Base-by-base conservation (phyloP, 2,113 vertebrate species). In the Pedetes capensis region DNA sequence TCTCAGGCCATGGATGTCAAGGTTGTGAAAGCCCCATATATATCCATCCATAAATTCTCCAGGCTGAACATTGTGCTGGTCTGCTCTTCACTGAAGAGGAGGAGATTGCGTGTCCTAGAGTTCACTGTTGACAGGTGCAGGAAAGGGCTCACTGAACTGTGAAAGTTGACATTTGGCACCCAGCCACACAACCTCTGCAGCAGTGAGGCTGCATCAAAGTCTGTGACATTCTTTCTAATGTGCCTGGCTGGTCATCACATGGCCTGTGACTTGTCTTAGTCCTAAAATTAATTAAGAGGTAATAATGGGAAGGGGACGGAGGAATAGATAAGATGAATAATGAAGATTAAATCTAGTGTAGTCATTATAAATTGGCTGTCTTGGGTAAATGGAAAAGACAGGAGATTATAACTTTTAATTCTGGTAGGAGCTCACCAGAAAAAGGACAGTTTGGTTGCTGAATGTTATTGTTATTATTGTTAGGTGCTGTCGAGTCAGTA, bases 221-320 rank as follows among this genome's bases (percentile, higher is more conserved):
- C 86, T 23, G 34, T 37, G 42, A 42, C 7, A 8, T 22, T 66
- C 78, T 96, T 64, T 55, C 75, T 86, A 93, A 89, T 64, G 32
- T 61, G 86, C 97, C 97, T 95, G 84, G 90, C 87, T 88, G 91
- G 59, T 95, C 89, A 63, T 89, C 51, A 0, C 59, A 90, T n/a
- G 95, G 91, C 85, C 85, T 97, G 82, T 76, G 94, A 69, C 89
- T 96, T 97, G 87, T 98, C 95, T 96, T 84, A 88, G 96, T 97
- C 96, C 91, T 94, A 84, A 93, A 97, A 95, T 96, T 97, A 97
- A 97, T 98, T 97, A 98, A 97, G 51, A 42, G 20, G 42, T 96
- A 94, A 75, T 94, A 85, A 96, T 89, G 87, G 66, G 86, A 94
- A 96, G 71, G 14, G 47, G 57, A 39, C 25, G 44, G 18, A 29